Conservation (phyloP, 2,113 vertebrate genomes). For the Hydropotes inermis region DNA sequence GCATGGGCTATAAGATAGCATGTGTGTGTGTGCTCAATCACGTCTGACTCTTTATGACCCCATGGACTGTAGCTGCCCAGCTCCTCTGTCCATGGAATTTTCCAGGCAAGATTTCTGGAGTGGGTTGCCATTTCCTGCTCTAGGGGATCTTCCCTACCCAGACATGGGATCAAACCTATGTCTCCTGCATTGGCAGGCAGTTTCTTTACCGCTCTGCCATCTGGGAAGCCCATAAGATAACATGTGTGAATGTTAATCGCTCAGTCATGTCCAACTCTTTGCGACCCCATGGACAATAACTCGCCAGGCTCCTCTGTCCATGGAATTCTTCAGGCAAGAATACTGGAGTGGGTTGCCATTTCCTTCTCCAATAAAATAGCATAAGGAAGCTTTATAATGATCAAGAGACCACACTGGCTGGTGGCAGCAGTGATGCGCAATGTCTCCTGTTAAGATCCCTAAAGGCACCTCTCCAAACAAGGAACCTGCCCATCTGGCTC, state of each 20-base stretch:
- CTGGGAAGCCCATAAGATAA: not conserved
- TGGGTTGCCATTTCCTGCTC: not conserved
- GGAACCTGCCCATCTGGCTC: not conserved
- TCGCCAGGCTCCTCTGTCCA: not conserved
- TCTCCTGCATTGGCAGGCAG: not conserved
- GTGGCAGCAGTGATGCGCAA: not conserved
- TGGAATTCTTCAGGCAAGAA: not conserved
- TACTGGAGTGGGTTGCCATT: not conserved
- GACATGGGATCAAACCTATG: not conserved
- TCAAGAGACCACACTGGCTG: not conserved
- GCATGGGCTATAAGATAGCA: not conserved
- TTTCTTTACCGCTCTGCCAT: not conserved
- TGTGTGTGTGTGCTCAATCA: not conserved
- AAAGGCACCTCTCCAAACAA: not conserved
- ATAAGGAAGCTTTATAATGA: not conserved
- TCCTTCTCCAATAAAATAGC: not conserved
- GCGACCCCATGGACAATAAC: not conserved
- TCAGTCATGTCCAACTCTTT: not conserved
- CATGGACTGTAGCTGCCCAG: not conserved
- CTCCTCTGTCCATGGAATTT: not conserved
- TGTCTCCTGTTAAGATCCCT: not conserved
- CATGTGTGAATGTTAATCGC: not conserved
- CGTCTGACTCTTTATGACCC: not conserved
- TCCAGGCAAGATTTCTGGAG: not conserved
- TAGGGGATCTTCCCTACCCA: not conserved